Conservation (phyloP, 2,888 invertebrate species). For the Eugnorisma glareosa region DNA sequence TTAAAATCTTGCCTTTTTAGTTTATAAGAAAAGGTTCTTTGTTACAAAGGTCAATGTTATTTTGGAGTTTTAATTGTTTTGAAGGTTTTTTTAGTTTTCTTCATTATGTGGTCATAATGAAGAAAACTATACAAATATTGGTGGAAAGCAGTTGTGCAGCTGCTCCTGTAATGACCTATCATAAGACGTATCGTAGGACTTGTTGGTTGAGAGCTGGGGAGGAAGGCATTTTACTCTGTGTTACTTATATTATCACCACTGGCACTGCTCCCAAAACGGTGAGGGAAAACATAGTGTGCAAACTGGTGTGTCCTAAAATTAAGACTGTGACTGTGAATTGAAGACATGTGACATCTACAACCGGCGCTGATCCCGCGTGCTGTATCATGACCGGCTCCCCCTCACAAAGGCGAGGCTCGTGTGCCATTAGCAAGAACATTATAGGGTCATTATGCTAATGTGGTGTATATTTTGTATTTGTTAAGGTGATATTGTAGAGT, state of each 20-base stretch:
- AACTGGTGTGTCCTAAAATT: neutral
- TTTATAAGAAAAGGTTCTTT: conserved; percentile 7
- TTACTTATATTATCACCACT: neutral
- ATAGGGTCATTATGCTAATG: neutral
- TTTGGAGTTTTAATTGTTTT: neutral
- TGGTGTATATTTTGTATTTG: neutral
- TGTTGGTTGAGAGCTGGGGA: neutral
- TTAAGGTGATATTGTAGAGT: neutral
- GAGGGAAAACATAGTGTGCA: neutral
- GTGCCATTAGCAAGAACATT: neutral
- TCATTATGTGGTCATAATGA: neutral
- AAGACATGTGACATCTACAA: neutral
- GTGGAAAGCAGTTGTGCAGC: neutral
- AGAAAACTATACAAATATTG: too few relatives aligned
- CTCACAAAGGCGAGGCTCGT: neutral
- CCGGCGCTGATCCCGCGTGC: neutral
- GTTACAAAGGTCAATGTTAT: conserved; percentile 2
- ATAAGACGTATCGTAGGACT: neutral
- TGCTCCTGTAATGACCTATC: neutral
- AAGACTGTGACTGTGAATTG: too few relatives aligned
- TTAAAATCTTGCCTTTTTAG: neutral
- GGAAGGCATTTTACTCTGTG: neutral
- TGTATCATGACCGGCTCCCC: neutral
- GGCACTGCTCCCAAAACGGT: neutral
- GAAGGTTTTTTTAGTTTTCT: neutral